Conservation (phyloP, 1,140 invertebrate genomes). For the Achroia grisella region DNA sequence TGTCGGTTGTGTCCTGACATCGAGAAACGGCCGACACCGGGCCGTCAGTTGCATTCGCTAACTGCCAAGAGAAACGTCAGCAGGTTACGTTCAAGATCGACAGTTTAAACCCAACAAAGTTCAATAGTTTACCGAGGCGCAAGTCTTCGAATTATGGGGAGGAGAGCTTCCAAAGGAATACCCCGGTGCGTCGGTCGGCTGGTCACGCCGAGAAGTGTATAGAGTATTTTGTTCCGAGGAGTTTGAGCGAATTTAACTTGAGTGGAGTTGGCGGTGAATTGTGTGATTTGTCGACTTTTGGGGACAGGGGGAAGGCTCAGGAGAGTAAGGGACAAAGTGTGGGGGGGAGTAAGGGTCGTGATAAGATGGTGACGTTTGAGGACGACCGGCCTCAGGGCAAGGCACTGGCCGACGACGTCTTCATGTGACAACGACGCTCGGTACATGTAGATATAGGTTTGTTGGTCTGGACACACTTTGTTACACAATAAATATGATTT, state of each 20-base stretch:
- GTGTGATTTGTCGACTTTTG: constrained; percentile 32
- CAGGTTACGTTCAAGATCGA: constrained; percentile 68
- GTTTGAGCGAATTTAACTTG: constrained; percentile 86
- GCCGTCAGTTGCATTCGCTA: constrained; percentile 44
- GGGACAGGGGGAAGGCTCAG: constrained; percentile 43
- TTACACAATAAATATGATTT: constrained; percentile 55
- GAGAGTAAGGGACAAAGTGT: constrained; percentile 30
- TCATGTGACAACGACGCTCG: constrained; percentile 51
- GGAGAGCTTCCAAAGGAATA: constrained; percentile 77
- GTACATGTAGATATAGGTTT: constrained; percentile 19
- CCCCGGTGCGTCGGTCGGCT: constrained; percentile 77
- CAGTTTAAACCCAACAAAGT: constrained; percentile 69
- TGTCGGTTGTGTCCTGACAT: constrained; percentile 80
- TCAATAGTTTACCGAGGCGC: constrained; percentile 78
- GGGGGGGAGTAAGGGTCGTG: constrained; percentile 54
- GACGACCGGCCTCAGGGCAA: constrained; percentile 74
- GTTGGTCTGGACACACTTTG: constrained; percentile 47
- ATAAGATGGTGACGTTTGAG: constrained; percentile 89
- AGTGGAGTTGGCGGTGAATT: constrained; percentile 76
- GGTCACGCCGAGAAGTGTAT: constrained; percentile 78
- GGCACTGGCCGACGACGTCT: constrained; percentile 52
- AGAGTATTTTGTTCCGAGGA: constrained; percentile 88
- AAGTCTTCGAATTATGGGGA: constrained; percentile 62
- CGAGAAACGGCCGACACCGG: constrained; percentile 61
- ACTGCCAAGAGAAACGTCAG: constrained; percentile 57